Conservation (phyloP, 2,888 invertebrate genomes). For the Amphipoea oculea region DNA sequence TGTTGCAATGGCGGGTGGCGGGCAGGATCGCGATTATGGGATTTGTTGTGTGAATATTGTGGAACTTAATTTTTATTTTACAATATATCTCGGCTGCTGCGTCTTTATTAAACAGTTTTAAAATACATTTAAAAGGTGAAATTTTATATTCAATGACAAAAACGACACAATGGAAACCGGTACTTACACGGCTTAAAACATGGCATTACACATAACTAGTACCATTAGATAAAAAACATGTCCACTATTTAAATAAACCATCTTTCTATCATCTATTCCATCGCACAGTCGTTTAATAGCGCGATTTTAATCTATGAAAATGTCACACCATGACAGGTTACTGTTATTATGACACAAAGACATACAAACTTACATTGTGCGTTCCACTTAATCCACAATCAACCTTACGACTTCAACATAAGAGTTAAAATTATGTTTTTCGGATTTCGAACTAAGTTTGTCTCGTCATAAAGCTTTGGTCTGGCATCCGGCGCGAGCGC, state of each 20-base stretch:
- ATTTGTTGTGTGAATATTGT: constrained; percentile 11
- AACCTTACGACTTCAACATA: constrained; percentile 56
- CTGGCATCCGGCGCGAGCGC: constrained; percentile 88
- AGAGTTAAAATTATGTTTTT: constrained; percentile 46
- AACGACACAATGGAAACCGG: constrained; percentile 41
- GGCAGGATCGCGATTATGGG: constrained; percentile 18
- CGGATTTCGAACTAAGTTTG: constrained; percentile 37
- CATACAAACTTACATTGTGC: constrained; percentile 57
- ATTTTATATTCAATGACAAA: constrained; percentile 14
- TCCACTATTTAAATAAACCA: constrained; percentile 81
- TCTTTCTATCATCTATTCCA: constrained; percentile 83
- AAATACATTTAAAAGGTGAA: neutral
- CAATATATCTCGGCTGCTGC: neutral
- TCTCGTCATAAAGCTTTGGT: constrained; percentile 75
- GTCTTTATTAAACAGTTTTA: neutral
- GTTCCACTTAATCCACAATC: constrained; percentile 39
- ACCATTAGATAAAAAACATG: constrained; percentile 69
- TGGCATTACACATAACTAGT: constrained; percentile 62
- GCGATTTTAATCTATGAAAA: constrained; percentile 84
- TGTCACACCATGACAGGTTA: constrained; percentile 88
- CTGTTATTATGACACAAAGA: constrained; percentile 85
- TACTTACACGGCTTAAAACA: constrained; percentile 60
- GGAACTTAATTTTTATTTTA: neutral
- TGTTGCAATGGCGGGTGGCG: constrained; percentile 27
- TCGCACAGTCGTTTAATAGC: constrained; percentile 84